Base-by-base conservation (phyloP, 2,113 vertebrate genomes). In the Ophiodon elongatus region DNA sequence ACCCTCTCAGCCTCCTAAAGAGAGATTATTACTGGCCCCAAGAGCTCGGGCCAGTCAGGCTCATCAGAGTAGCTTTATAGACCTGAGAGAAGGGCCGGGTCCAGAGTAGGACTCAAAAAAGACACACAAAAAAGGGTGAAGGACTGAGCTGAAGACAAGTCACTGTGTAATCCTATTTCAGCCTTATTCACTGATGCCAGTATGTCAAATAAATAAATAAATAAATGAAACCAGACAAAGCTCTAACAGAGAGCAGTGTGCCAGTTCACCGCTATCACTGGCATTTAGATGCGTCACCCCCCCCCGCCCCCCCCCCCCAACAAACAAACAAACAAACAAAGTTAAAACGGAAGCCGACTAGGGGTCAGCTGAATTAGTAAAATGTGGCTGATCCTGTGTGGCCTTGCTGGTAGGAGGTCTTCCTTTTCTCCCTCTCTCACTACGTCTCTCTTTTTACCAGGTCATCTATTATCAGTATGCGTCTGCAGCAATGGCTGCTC, bases 1-100 rank as follows among this genome's bases (percentile, higher is more conserved):
- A 93, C 82, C 90, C 92, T 92, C 91, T 93, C 90, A 94, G 85
- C 73, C 76, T 91, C 84, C 88, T 91, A 89, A 93, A 94, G 91
- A 90, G 92, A 92, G 93, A 94, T 94, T 94, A 95, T 93, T 94
- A 79, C 91, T 90, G 85, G 68, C 89, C 88, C 82, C 31, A 82
- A 92, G 88, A 91, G 90, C 77, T 77, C 27, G 57, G 88, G 76
- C 88, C 78, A 91, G 90, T 87, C 90, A 85, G 88, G 82, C 89
- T 91, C 92, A 92, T 92, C 90, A 93, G 80, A 29, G 29, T 43
- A 75, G 92, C 85, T 91, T 91, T 89, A 68, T 85, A 80, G 80
- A 85, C 69, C 83, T 52, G 81, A 77, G 63, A 78, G 76, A 85
- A 83, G 77, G 83, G 78, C 80, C 59, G 10, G 66, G 88, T 88